Evolutionary conservation across 2,888 invertebrate species (phyloP).

Genomic region (Marasmarcha lunaedactyla): DNA sequence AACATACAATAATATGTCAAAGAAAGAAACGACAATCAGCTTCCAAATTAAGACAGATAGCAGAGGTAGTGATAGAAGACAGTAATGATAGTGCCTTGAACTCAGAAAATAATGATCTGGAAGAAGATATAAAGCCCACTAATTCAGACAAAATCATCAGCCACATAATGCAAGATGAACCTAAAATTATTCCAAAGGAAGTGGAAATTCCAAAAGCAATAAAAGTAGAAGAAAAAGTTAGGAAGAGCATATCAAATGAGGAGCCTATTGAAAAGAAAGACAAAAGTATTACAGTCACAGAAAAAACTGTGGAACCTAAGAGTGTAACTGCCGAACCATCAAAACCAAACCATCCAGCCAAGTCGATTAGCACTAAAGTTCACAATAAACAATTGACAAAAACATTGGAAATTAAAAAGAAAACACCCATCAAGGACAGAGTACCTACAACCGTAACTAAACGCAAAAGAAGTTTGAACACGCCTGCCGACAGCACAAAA

Average conservation of each 20-base stretch:
- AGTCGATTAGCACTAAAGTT: not conserved
- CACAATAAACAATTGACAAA: not conserved
- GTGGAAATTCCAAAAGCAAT: constrained; percentile 7
- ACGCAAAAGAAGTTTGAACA: constrained; percentile 26
- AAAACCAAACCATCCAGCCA: not conserved
- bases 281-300: constrained; percentile 5
- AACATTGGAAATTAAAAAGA: constrained; percentile 26
- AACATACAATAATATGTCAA: constrained; percentile 48
- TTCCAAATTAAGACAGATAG: constrained; percentile 26
- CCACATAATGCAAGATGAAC: too few relatives aligned
- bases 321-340: constrained; percentile 12
- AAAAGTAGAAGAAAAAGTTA: constrained; percentile 13
- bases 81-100: constrained; percentile 11
- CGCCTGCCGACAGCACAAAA: constrained; percentile 20
- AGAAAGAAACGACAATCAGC: constrained; percentile 50
- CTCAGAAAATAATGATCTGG: constrained; percentile 13
- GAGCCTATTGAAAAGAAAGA: not conserved
- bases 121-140: constrained; percentile 14
- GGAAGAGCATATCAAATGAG: constrained; percentile 9
- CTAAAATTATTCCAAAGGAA: too few relatives aligned
- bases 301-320: not conserved
- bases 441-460: constrained; percentile 27
- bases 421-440: constrained; percentile 28
- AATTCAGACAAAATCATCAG: not conserved
- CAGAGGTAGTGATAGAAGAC: constrained; percentile 15